A percentile compares a stretch with the other conserved stretches of the same genome.
These are phyloP conservation scores for Bovichtus variegatus DNA, from an alignment of 2,797 vertebrate genomes.

Conservation along the genomic window DNA sequence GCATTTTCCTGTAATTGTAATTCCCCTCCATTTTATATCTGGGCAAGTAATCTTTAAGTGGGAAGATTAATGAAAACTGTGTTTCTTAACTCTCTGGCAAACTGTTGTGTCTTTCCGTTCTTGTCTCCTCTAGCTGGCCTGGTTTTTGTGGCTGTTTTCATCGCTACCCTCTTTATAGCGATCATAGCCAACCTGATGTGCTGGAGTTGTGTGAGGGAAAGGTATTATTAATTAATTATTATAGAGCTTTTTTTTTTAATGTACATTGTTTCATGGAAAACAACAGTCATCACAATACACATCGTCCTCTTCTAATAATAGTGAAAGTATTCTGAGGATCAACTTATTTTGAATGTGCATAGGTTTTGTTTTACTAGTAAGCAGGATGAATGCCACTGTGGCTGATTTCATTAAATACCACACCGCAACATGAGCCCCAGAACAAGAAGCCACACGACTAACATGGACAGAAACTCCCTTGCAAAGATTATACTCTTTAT, in stretches of 20 bases:
- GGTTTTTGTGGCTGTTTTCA: constrained; percentile 54
- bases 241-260: not conserved
- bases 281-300: not conserved
- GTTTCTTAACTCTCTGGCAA: not conserved
- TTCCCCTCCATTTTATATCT: not conserved
- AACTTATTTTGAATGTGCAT: not conserved
- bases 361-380: constrained; percentile 65
- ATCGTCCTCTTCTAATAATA: constrained; percentile 5
- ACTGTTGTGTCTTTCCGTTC: constrained; percentile 1
- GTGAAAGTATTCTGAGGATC: not conserved
- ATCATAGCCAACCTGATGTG: constrained; percentile 80
- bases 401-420: constrained; percentile 40
- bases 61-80: not conserved
- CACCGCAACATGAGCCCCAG: constrained; percentile 15
- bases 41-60: not conserved
- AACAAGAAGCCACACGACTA: constrained; percentile 26
- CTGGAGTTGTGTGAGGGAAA: constrained; percentile 78
- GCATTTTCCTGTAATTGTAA: not conserved
- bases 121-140: constrained; percentile 55
- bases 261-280: not conserved
- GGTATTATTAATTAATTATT: no score
- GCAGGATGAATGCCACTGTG: constrained; percentile 14
- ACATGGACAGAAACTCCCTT: constrained; percentile 44
- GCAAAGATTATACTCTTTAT: not conserved
- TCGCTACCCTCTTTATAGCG: constrained; percentile 51